Evolutionary conservation across 2,113 vertebrate genomes (phyloP), one percentile per base, ranked within the genome.

Genomic region (Percopsis transmontana): DNA sequence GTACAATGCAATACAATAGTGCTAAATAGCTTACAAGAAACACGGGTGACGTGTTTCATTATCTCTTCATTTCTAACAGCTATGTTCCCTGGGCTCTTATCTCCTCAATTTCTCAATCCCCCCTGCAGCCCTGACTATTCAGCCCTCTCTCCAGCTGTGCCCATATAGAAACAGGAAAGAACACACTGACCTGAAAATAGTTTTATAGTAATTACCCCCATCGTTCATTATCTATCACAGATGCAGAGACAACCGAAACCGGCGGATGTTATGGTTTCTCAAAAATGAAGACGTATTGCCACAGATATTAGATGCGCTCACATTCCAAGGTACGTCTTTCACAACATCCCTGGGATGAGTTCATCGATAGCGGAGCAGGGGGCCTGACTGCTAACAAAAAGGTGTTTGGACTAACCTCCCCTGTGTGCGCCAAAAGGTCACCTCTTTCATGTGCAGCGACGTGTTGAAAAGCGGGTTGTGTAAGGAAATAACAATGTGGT

Each of bases 221-320:
- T 82, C 70, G 51, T 75, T 66, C 54, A 79, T 88, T 88, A 88
- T 89, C 80, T 80, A 81, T 79, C 50, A 11, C 90, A 91, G 87
- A 90, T 90, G 88, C 74, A 77, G 61, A 87, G 84, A 88, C 74
- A 83, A 84, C 63, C 69, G 71, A 88, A 87, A 90, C 79, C 76
- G 75, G 58, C 71, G 80, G 86, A 89, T 87, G 84, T 91, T 88
- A 85, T 87, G 65, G 59, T 86, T 89, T 89, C 50, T 51, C 69
- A 86, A 73, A 83, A 13, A 42, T 39, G 65, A 58, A 68, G 70
- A 85, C 70, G 80, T 83, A 81, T 83, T 86, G 78, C 77, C 77
- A 62, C 68, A 81, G 70, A 84, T 82, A 85, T 86, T 86, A 78
- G 87, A 85, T 76, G 72, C 66, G 66, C 65, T 68, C 69, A 70